Evolutionary conservation across 2,113 vertebrate species (phyloP).

Genomic region (Lamprologus speciosus): DNA sequence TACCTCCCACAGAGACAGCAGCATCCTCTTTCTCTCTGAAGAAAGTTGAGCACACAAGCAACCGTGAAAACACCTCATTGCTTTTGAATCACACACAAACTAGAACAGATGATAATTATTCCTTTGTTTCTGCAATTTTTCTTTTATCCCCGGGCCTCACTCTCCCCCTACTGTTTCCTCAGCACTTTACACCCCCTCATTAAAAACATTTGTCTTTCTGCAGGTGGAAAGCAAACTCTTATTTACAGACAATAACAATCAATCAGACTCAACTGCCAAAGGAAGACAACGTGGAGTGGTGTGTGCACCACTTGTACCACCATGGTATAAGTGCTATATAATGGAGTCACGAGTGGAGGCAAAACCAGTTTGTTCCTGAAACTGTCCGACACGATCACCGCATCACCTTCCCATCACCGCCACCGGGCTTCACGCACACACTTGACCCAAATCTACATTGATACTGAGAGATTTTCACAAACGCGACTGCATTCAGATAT

Average conservation of each 20-base stretch:
- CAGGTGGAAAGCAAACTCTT: neutral
- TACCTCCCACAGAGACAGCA: conserved; percentile 16
- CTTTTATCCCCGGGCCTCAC: neutral
- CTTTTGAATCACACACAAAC: conserved; percentile 38
- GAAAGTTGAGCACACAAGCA: conserved; percentile 12
- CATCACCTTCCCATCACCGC: conserved; percentile 6
- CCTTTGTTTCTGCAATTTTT: neutral
- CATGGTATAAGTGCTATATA: neutral
- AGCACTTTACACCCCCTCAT: conserved; percentile 24
- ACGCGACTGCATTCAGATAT: neutral
- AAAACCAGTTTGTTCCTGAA: neutral
- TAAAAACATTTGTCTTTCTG: conserved; percentile 8
- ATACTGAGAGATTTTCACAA: conserved; percentile 17
- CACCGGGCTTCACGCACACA: conserved; percentile 1
- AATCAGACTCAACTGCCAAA: neutral
- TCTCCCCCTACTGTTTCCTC: neutral
- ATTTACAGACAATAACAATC: neutral
- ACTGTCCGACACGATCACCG: conserved; percentile 12
- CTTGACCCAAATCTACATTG: conserved; percentile 20
- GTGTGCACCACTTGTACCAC: neutral
- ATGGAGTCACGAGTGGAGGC: neutral
- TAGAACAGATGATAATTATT: conserved; percentile 17
- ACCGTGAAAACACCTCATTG: conserved; percentile 12
- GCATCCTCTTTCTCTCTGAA: neutral
- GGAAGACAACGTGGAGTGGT: neutral